A percentile compares a stretch with the other conserved stretches of the same genome.
phyloP scores from a whole-genome alignment of 2,113 vertebrate genomes.

The Ivindomyrus marchei region DNA sequence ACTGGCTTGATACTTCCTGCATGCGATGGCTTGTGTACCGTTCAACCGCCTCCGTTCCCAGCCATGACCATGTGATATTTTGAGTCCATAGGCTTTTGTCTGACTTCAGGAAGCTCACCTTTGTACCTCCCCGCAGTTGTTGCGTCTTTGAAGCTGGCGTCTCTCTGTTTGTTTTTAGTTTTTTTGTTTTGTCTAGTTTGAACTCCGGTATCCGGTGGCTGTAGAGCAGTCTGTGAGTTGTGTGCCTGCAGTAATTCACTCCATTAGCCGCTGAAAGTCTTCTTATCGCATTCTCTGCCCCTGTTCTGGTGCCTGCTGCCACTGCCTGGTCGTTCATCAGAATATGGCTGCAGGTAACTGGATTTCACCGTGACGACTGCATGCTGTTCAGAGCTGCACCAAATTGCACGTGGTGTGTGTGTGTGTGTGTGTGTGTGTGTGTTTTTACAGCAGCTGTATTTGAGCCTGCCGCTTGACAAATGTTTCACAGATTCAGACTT shows the following conservation, averaged over 20 bases:
- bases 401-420: background rate
- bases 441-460: background rate
- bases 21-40: background rate
- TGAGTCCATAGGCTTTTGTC: background rate
- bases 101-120: background rate
- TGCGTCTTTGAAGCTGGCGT: background rate
- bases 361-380: background rate
- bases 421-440: background rate
- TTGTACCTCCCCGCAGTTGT: background rate
- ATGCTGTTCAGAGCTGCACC: background rate
- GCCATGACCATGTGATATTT: background rate
- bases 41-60: background rate
- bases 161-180: background rate
- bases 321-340: background rate
- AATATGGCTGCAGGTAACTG: background rate
- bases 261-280: background rate
- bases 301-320: background rate
- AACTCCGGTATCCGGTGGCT: background rate
- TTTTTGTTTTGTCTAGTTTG: background rate
- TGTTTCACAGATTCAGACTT: background rate
- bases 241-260: background rate
- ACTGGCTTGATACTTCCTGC: constrained; percentile 42
- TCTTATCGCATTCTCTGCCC: background rate
- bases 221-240: background rate
- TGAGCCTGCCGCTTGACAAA: background rate